Conservation (phyloP, 2,113 vertebrate genomes). For the Labeo catla region DNA sequence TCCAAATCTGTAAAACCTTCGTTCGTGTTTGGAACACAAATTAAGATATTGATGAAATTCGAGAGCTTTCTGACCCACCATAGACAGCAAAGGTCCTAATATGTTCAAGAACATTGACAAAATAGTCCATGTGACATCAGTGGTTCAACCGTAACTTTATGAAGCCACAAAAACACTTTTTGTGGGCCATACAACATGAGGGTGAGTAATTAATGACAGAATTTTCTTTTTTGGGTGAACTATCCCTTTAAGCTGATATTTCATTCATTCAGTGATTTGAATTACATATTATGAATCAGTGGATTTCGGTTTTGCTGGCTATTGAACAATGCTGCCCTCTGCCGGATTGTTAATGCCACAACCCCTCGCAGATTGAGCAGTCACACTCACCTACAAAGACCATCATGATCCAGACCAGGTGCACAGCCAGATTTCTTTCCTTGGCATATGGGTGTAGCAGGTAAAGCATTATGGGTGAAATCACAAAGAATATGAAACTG, state of each 20-base stretch:
- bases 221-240: too few species aligned
- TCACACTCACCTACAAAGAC: slow-evolving; percentile 80
- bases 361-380: not conserved
- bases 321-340: slow-evolving; percentile 1
- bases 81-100: too few species aligned
- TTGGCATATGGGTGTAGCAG: slow-evolving; percentile 84
- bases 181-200: too few species aligned
- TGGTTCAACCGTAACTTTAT: too few species aligned
- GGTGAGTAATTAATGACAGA: too few species aligned
- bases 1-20: too few species aligned
- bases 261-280: not conserved
- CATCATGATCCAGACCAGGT: slow-evolving; percentile 79
- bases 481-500: slow-evolving; percentile 87
- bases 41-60: too few species aligned
- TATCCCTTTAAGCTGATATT: not conserved
- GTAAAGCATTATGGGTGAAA: slow-evolving; percentile 86
- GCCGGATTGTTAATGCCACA: slow-evolving; percentile 1
- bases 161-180: too few species aligned
- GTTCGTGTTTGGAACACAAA: too few species aligned
- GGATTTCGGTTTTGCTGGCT: not conserved
- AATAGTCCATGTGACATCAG: too few species aligned
- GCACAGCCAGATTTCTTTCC: slow-evolving; percentile 76
- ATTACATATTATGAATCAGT: not conserved
- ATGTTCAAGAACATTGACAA: too few species aligned
- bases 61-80: too few species aligned